Evolutionary conservation across 2,113 vertebrate species (phyloP).

Genomic region (Perca schrenkii): DNA sequence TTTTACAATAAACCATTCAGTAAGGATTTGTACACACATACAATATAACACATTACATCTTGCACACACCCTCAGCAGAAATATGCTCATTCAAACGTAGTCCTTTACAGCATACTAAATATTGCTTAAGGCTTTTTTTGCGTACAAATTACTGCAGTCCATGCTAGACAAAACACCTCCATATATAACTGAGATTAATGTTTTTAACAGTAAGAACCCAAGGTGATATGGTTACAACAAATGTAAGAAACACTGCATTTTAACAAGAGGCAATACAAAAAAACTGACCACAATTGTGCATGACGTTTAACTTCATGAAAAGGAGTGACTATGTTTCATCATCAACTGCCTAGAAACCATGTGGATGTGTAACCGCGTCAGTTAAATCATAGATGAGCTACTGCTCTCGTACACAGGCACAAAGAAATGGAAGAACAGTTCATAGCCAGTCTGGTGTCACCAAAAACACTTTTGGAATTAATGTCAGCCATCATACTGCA

Average conservation of each 20-base stretch:
- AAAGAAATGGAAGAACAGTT: slow-evolving; percentile 78
- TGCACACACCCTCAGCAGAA: slow-evolving; percentile 64
- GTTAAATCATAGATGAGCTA: slow-evolving; percentile 53
- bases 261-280: slow-evolving; percentile 56
- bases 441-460: slow-evolving; percentile 29
- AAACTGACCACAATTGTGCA: slow-evolving; percentile 33
- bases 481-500: slow-evolving; percentile 39
- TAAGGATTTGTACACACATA: slow-evolving; percentile 60
- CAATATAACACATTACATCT: slow-evolving; percentile 67
- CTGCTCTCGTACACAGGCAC: slow-evolving; percentile 72
- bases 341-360: slow-evolving; percentile 34
- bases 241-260: slow-evolving; percentile 64
- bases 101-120: slow-evolving; percentile 65
- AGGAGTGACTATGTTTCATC: slow-evolving; percentile 39
- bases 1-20: slow-evolving; percentile 62
- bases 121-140: slow-evolving; percentile 77
- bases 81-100: slow-evolving; percentile 56
- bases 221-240: slow-evolving; percentile 56
- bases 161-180: slow-evolving; percentile 65
- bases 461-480: slow-evolving; percentile 49
- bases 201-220: slow-evolving; percentile 56
- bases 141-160: slow-evolving; percentile 67
- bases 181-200: slow-evolving; percentile 56
- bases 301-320: slow-evolving; percentile 43
- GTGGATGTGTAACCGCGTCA: slow-evolving; percentile 30